These are phyloP conservation scores for Hyppa rectilinea DNA, from an alignment of 2,888 invertebrate species.

Conservation along the genomic window DNA sequence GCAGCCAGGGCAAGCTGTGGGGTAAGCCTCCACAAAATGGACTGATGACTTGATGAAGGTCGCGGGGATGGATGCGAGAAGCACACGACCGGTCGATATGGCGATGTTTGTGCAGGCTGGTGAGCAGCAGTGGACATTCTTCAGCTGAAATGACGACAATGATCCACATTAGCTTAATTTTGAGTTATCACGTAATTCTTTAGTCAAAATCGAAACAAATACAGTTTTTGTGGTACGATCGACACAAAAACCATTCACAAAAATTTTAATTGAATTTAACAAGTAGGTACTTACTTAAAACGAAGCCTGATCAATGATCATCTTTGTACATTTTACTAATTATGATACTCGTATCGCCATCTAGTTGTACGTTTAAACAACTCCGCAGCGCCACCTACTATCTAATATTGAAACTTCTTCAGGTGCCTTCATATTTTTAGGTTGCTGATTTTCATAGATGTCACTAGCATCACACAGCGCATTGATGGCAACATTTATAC, in stretches of 20 bases:
- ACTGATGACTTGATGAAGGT: not conserved
- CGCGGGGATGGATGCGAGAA: not conserved
- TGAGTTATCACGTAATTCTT: not conserved
- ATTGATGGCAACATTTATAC: conserved; percentile 35
- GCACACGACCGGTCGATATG: not conserved
- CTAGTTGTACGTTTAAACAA: not conserved
- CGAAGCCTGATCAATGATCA: not conserved
- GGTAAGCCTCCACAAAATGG: not conserved
- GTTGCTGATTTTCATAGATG: conserved; percentile 32
- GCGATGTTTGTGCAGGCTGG: not conserved
- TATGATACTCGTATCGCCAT: conserved; percentile 28
- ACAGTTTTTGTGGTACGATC: not conserved
- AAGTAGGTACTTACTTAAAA: not conserved
- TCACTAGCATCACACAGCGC: conserved; percentile 28
- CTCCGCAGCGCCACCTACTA: conserved; percentile 20
- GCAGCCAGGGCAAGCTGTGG: no score
- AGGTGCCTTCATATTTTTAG: not conserved
- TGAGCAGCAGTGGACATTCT: not conserved
- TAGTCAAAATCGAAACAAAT: not conserved
- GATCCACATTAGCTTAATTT: not conserved
- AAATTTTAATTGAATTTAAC: not conserved
- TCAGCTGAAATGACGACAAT: not conserved
- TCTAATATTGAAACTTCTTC: not conserved
- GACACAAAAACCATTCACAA: not conserved
- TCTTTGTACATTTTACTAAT: not conserved